Conservation (phyloP, 2,888 invertebrate species). For the Mystacides longicornis region DNA sequence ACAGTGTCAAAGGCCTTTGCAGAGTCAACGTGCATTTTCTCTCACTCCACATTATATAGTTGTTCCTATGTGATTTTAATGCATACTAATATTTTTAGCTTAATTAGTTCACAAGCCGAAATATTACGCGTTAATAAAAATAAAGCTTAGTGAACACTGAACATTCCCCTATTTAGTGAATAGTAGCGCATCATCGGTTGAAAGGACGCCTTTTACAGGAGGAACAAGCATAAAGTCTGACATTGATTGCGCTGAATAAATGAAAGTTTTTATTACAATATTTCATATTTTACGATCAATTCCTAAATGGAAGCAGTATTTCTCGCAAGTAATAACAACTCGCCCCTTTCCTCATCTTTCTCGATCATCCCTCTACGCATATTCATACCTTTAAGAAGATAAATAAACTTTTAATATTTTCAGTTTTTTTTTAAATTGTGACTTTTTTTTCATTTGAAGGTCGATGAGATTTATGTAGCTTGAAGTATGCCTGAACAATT, state of each 20-base stretch:
- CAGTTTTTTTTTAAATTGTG: too few relatives aligned
- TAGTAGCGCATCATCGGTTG: constrained; percentile 4
- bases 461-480: too few relatives aligned
- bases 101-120: constrained; percentile 10
- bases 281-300: constrained; percentile 9
- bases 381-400: too few relatives aligned
- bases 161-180: constrained; percentile 8
- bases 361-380: too few relatives aligned
- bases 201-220: too few relatives aligned
- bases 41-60: too few relatives aligned
- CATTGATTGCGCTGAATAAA: constrained; percentile 15
- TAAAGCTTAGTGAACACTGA: constrained; percentile 12
- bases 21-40: too few relatives aligned
- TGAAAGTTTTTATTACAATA: constrained; percentile 14
- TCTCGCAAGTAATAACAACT: constrained; percentile 1
- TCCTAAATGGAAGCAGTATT: not conserved
- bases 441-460: too few relatives aligned
- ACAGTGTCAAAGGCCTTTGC: too few relatives aligned
- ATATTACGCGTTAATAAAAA: constrained; percentile 6
- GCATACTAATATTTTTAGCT: not conserved
- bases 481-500: too few relatives aligned
- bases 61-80: not conserved
- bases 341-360: too few relatives aligned
- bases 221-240: constrained; percentile 8
- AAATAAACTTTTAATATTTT: too few relatives aligned